Evolutionary conservation across 2,797 vertebrate species (phyloP).

Genomic region (Carcharodon carcharias): DNA sequence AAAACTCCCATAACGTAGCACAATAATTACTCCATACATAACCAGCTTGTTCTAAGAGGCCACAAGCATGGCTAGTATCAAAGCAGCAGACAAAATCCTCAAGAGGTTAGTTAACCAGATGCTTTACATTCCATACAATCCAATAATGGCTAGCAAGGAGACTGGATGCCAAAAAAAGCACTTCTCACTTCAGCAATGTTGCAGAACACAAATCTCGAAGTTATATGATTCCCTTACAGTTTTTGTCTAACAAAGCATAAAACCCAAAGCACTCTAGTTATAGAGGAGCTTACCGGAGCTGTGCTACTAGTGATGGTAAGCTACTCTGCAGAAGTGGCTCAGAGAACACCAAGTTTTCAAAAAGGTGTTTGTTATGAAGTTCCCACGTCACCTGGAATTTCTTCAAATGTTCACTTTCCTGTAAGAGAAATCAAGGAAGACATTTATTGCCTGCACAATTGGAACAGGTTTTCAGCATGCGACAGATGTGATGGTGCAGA

Average conservation of each 20-base stretch:
- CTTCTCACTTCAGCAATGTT: neutral
- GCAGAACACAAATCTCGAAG: neutral
- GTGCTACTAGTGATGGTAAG: conserved; percentile 82
- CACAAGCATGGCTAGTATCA: neutral
- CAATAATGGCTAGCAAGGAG: neutral
- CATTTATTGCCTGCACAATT: neutral
- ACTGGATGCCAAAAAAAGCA: neutral
- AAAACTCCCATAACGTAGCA: neutral
- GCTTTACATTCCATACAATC: neutral
- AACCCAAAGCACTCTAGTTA: neutral
- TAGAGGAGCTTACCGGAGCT: conserved; percentile 73
- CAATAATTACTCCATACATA: neutral
- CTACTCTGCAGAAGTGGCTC: conserved; percentile 88
- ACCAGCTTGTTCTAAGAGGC: neutral
- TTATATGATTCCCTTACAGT: neutral
- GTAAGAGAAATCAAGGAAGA: conserved; percentile 5
- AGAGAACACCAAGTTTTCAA: conserved; percentile 93
- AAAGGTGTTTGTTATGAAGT: conserved; percentile 97
- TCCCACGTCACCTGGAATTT: conserved; percentile 98
- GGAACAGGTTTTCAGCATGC: neutral
- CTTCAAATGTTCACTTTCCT: conserved; percentile 95
- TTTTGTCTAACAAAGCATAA: neutral
- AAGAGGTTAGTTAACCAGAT: neutral
- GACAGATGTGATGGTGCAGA: neutral
- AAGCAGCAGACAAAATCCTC: neutral